A percentile compares a stretch with the other conserved stretches of the same genome.
Evolutionary conservation across 2,797 vertebrate species (phyloP).

Genomic region (Cuculus canorus): DNA sequence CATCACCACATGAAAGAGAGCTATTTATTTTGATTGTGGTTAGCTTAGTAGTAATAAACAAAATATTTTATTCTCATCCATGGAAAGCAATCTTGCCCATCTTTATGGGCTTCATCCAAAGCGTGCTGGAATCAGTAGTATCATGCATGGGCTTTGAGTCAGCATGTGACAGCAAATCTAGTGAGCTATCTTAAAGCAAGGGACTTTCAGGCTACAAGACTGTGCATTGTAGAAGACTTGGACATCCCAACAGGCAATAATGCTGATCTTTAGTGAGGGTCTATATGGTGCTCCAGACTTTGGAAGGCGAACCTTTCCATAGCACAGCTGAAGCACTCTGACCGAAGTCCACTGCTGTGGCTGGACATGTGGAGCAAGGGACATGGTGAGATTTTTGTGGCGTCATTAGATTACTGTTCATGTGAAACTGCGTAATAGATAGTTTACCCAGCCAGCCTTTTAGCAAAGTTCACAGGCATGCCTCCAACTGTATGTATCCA

Average conservation of each 20-base stretch:
- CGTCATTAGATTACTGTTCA: constrained; percentile 28
- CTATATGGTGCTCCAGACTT: accelerated
- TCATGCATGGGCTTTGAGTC: background rate
- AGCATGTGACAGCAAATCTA: background rate
- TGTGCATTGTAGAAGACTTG: background rate
- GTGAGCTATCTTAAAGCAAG: background rate
- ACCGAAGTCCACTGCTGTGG: background rate
- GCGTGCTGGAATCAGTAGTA: background rate
- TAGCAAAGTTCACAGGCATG: background rate
- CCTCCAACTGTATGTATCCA: constrained; percentile 5
- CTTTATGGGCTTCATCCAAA: background rate
- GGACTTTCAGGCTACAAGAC: background rate
- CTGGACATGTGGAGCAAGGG: background rate
- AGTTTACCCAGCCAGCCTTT: constrained; percentile 26
- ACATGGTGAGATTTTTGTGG: background rate
- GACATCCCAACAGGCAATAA: background rate
- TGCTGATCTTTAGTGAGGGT: background rate
- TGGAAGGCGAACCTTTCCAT: background rate
- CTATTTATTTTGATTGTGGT: constrained; percentile 53
- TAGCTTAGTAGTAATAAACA: constrained; percentile 46
- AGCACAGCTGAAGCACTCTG: background rate
- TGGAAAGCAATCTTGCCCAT: background rate
- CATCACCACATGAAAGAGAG: constrained; percentile 57
- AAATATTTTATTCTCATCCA: constrained; percentile 25
- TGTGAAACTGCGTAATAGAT: constrained; percentile 15